Conservation (phyloP, 2,113 vertebrate genomes). For the Pipra filicauda region DNA sequence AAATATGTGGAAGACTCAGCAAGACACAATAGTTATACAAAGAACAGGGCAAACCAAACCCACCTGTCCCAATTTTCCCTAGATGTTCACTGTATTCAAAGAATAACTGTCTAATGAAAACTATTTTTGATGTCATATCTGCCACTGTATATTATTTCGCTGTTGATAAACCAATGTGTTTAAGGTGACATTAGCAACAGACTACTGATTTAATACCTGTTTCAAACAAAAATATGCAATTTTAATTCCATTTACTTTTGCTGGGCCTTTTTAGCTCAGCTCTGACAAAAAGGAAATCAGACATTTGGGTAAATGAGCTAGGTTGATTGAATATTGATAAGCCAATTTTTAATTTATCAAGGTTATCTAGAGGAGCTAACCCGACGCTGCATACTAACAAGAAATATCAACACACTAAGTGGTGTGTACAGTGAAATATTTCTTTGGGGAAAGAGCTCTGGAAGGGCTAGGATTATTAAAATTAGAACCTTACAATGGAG, state of each 20-base stretch:
- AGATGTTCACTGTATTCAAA: not conserved
- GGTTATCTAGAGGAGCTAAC: conserved; percentile 42
- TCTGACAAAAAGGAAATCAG: conserved; percentile 31
- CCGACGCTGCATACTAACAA: not conserved
- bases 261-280: not conserved
- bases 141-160: not conserved
- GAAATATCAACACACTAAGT: conserved; percentile 1
- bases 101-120: not conserved
- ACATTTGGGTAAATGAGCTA: conserved; percentile 29
- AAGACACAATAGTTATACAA: not conserved
- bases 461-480: not conserved
- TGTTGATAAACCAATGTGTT: not conserved
- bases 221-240: conserved; percentile 35
- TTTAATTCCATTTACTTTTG: conserved; percentile 57
- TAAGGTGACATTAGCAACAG: not conserved
- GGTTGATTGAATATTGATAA: conserved; percentile 66
- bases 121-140: not conserved
- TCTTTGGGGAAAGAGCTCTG: not conserved
- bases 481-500: not conserved
- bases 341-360: conserved; percentile 68
- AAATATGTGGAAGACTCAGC: not conserved
- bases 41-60: not conserved
- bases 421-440: conserved; percentile 17
- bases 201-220: conserved; percentile 17
- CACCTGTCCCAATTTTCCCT: not conserved